Conservation (phyloP, 2,888 invertebrate genomes). For the Neoascia interrupta region DNA sequence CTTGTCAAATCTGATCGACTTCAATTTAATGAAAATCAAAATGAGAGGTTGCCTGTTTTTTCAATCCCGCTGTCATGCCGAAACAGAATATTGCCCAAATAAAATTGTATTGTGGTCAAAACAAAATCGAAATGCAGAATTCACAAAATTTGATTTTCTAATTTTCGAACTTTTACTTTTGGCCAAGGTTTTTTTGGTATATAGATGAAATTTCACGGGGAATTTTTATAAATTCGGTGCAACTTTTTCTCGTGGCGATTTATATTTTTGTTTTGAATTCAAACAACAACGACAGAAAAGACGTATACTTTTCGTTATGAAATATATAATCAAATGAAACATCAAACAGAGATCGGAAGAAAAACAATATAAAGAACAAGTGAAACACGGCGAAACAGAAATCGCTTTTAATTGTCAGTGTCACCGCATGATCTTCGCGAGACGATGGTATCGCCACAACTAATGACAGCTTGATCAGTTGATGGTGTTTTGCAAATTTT, state of each 20-base stretch:
- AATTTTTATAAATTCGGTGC: constrained; percentile 31
- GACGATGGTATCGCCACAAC: not conserved
- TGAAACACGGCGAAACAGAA: constrained; percentile 1
- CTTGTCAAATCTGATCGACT: not conserved
- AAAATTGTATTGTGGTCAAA: not conserved
- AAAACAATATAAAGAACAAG: constrained; percentile 26
- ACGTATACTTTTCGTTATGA: constrained; percentile 23
- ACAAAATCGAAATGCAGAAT: not conserved
- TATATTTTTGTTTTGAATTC: constrained; percentile 17
- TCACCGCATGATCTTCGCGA: not conserved
- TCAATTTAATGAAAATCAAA: too few relatives aligned
- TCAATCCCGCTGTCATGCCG: too few relatives aligned
- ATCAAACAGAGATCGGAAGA: not conserved
- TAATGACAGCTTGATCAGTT: constrained; percentile 5
- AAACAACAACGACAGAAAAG: constrained; percentile 13
- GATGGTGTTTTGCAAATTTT: not conserved
- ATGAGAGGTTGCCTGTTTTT: too few relatives aligned
- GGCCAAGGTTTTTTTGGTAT: too few relatives aligned
- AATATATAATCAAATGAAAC: constrained; percentile 34
- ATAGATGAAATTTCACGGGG: constrained; percentile 7
- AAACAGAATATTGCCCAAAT: too few relatives aligned
- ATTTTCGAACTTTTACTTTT: constrained; percentile 12
- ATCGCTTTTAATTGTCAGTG: not conserved
- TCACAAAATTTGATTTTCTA: not conserved
- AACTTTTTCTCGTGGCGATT: constrained; percentile 1